These are phyloP conservation scores for Bergia sp. DNA, from an alignment of 92 coral and sea anemone species.

Conservation along the genomic window DNA sequence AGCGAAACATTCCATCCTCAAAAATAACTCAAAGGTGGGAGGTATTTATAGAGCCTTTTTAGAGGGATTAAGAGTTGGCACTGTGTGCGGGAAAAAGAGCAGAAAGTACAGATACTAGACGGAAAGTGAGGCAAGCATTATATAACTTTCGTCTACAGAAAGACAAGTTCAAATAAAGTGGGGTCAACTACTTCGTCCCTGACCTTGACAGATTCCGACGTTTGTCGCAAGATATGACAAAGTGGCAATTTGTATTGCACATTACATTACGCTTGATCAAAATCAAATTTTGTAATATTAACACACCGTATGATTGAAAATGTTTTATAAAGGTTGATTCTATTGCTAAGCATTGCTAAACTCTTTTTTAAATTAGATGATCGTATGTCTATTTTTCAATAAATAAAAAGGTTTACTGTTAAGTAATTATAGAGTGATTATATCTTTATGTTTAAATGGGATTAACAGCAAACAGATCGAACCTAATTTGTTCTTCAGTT, in stretches of 20 bases:
- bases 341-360: neutral
- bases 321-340: neutral
- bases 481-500: neutral
- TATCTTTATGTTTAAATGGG: neutral
- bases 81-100: neutral
- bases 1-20: neutral
- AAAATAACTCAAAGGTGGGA: neutral
- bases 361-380: neutral
- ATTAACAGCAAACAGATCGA: neutral
- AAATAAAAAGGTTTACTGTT: neutral
- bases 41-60: neutral
- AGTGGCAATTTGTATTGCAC: neutral
- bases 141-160: neutral
- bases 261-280: neutral
- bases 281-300: neutral
- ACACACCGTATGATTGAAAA: neutral
- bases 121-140: neutral
- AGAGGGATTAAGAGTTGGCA: neutral
- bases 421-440: neutral
- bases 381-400: neutral
- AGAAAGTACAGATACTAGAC: neutral
- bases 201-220: neutral
- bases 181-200: neutral
- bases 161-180: neutral
- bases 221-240: neutral